These are phyloP conservation scores for Drosophila insularis DNA, from an alignment of 1,140 invertebrate genomes.

Conservation along the genomic window DNA sequence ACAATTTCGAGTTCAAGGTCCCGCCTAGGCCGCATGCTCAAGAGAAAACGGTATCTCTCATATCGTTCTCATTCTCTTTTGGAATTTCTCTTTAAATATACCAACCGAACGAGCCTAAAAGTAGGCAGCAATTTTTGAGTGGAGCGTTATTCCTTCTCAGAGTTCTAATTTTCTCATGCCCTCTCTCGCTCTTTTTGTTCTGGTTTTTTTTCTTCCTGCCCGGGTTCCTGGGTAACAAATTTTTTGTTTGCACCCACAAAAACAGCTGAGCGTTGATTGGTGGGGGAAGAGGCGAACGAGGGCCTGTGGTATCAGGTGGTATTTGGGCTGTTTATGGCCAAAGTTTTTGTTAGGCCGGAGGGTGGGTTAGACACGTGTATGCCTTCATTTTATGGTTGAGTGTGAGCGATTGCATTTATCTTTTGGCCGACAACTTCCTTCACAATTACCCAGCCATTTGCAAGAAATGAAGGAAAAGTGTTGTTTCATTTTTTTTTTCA, in stretches of 20 bases:
- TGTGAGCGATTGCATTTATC: constrained; percentile 52
- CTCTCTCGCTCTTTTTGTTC: background rate
- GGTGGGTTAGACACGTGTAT: constrained; percentile 39
- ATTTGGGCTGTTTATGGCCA: constrained; percentile 6
- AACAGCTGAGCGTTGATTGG: constrained; percentile 64
- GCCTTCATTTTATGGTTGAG: constrained; percentile 43
- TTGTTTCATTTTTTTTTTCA: background rate
- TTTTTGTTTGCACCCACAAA: constrained; percentile 59
- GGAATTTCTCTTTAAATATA: background rate
- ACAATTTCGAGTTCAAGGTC: constrained; percentile 78
- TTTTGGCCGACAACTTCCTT: constrained; percentile 17
- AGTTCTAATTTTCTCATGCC: background rate
- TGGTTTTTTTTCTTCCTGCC: constrained; percentile 6
- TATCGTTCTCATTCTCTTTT: background rate
- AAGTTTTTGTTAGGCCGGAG: constrained; percentile 3
- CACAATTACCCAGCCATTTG: constrained; percentile 16
- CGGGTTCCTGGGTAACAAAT: constrained; percentile 66
- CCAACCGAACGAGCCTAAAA: constrained; percentile 55
- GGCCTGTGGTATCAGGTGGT: constrained; percentile 35
- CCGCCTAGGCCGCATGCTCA: constrained; percentile 77
- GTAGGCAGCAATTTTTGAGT: constrained; percentile 66
- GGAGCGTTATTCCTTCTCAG: constrained; percentile 14
- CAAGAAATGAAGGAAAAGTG: background rate
- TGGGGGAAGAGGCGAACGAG: constrained; percentile 21
- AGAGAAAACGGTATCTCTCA: constrained; percentile 29